These are phyloP conservation scores for Diplolepis rosae DNA, from an alignment of 2,888 invertebrate species.

Conservation along the genomic window DNA sequence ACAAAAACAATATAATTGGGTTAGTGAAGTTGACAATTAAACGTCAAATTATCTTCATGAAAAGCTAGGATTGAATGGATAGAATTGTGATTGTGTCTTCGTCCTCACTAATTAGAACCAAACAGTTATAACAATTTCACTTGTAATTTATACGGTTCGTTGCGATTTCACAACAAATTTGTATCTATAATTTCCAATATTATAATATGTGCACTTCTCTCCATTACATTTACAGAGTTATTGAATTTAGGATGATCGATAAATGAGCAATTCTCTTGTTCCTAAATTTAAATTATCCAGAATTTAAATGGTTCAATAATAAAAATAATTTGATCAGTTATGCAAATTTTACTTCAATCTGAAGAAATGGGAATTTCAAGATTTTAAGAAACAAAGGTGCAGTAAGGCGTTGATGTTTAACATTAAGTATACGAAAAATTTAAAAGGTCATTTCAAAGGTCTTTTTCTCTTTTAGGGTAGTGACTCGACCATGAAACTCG, in stretches of 20 bases:
- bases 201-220: not conserved
- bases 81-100: not conserved
- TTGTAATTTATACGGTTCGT: not conserved
- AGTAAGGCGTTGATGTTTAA: not conserved
- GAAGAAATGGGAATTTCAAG: conserved; percentile 28
- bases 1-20: conserved; percentile 4
- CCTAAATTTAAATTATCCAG: too few relatives aligned
- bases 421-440: not conserved
- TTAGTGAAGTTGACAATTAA: not conserved
- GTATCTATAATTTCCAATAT: too few relatives aligned
- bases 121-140: not conserved
- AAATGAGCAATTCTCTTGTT: too few relatives aligned
- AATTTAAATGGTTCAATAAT: too few relatives aligned
- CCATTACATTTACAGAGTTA: too few relatives aligned
- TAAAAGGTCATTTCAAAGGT: not conserved
- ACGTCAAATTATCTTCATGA: not conserved
- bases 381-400: not conserved
- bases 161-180: not conserved
- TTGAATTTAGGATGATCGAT: too few relatives aligned
- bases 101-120: not conserved
- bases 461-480: not conserved
- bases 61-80: not conserved
- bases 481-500: too few relatives aligned
- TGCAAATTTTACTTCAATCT: conserved; percentile 43
- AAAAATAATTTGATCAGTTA: too few relatives aligned